Evolutionary conservation across 2,113 vertebrate species (phyloP), one percentile per base, ranked within the genome.

Genomic region (Eclectus roratus): DNA sequence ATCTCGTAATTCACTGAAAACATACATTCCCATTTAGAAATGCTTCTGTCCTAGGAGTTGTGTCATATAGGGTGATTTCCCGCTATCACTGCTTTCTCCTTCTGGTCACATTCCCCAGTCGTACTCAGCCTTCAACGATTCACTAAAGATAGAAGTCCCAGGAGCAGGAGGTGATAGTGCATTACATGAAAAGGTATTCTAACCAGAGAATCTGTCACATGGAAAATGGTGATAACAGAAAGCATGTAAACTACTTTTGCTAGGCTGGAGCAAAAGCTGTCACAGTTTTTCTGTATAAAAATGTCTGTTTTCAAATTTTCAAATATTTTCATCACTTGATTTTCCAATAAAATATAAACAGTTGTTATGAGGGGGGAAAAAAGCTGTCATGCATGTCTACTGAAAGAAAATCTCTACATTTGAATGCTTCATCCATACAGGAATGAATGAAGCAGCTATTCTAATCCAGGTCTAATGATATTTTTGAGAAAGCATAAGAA

Each of bases 181-280:
- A 56, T 69, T 91, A 56, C 68, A 93, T n/a, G 16, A 90, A 88
- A 72, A 82, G 28, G 9, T 79, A 61, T 85, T 85, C 68, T 46
- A 72, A n/a, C 28, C 19, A 61, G n/a, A 28, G 33, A 96, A 55
- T 89, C 43, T 97, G 52, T 93, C 60, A 69, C 76, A 73, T 77
- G 63, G 88, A 83, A 28, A 41, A 77, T 61, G 44, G 28, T 35
- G 93, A 77, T 56, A 93, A 52, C 70, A 94, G 79, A 88, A 94
- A 91, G 12, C 14, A 80, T 73, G 65, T 46, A 53, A 90, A 80
- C 37, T 85, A 39, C 37, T 88, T 88, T 77, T 88, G 65, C 90
- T 93, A 84, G 80, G 25, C 65, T 96, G 53, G 37, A 24, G 49
- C 88, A 90, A 93, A 91, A 90, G 44, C 71, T 95, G 82, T 80